These are phyloP conservation scores for Phalacrocorax brasilianus DNA, from an alignment of 2,113 vertebrate genomes.

Conservation along the genomic window DNA sequence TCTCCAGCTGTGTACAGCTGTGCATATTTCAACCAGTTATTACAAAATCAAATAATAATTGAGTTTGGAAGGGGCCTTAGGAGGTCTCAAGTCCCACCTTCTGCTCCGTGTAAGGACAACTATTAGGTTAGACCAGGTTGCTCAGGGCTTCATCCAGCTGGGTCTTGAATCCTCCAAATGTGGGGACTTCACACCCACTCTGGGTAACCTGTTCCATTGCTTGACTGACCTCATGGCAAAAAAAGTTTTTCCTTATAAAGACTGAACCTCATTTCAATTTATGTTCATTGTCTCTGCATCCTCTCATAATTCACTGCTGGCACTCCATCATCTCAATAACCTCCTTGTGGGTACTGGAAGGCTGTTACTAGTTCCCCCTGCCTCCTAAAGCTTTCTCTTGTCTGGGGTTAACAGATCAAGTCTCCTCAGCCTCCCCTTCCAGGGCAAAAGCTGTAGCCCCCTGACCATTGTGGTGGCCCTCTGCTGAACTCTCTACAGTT, in stretches of 20 bases:
- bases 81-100: not conserved
- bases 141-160: not conserved
- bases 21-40: not conserved
- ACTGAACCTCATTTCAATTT: not conserved
- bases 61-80: not conserved
- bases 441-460: not conserved
- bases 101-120: not conserved
- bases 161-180: not conserved
- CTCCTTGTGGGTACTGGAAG: not conserved
- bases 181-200: not conserved
- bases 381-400: not conserved
- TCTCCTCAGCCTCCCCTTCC: not conserved
- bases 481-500: rapidly evolving
- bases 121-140: not conserved
- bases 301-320: not conserved
- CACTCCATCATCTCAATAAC: not conserved
- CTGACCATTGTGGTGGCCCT: not conserved
- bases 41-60: not conserved
- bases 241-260: not conserved
- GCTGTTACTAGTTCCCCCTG: not conserved
- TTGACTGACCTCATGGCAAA: not conserved
- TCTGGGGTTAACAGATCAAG: not conserved
- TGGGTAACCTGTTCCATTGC: not conserved
- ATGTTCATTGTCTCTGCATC: not conserved
- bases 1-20: not conserved